Evolutionary conservation across 2,113 vertebrate genomes (phyloP), one percentile per base, ranked within the genome.

Genomic region (Lynx canadensis): DNA sequence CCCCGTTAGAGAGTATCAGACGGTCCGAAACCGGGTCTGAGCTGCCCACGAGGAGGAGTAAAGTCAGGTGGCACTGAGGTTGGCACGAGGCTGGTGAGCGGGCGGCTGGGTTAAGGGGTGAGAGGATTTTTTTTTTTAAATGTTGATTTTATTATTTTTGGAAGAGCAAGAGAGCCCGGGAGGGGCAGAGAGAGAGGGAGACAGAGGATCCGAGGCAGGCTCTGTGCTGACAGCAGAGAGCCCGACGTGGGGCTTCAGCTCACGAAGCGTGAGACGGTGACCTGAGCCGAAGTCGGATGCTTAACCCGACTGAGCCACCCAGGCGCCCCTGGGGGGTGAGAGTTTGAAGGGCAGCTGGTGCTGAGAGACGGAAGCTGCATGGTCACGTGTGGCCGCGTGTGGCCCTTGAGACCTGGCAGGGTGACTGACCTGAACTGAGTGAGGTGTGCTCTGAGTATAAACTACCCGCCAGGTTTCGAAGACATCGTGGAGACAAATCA

Each of bases 61-160:
- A 60, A 84, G 36, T n/a, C 31, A 23, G 83, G 18, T 48, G n/a
- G 38, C 29, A 13, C 1, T 87, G 38, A 48, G 15, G 48, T 48
- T 13, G 41, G 23, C 36, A n/a, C 8, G 9, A 14, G n/a, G n/a
- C 45, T 4, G 8, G n/a, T 1, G 3, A 25, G 8, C 9, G 57
- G 52, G 29, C 25, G 3, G 27, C 41, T 41, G 78, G 41, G 33
- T 18, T 38, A 66, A 31, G 5, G 71, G 52, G 65, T 9, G 57
- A 60, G 57, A 60, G 57, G 57, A 8, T 41, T 41, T 41, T 45
- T 45, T 60, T 23, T 60, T 60, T 23, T 21, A 23, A 18, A 57
- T 19, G 19, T 57, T 57, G 19, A 57, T 23, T 60, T 60, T 60
- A 60, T 60, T 60, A 60, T 60, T 60, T 60, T 60, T 60, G 57